phyloP scores from a whole-genome alignment of 2,797 vertebrate genomes.

The Rhabdophis nuchalis region DNA sequence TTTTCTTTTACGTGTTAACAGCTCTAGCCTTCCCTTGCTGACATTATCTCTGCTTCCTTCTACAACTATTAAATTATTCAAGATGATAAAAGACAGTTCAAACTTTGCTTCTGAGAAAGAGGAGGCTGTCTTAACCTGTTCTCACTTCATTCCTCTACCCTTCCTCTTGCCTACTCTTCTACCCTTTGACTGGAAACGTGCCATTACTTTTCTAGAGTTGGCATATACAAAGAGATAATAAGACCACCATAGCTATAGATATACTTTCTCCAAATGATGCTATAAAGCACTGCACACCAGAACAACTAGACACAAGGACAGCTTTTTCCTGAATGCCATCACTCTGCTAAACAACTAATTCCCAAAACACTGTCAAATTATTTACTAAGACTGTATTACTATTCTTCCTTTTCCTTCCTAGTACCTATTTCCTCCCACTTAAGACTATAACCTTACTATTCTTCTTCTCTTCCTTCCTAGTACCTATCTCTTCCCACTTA shows the following conservation, averaged over 20 bases:
- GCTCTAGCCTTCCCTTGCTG: background rate
- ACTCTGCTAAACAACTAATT: too few species aligned
- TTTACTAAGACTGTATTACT: too few species aligned
- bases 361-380: too few species aligned
- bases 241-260: background rate
- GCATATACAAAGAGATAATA: background rate
- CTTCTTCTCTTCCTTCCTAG: too few species aligned
- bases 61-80: background rate
- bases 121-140: background rate
- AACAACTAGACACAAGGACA: too few species aligned
- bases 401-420: too few species aligned
- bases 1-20: background rate
- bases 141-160: background rate
- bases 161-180: background rate
- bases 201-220: background rate
- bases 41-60: background rate
- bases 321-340: too few species aligned
- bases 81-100: background rate
- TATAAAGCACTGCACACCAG: too few species aligned
- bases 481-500: too few species aligned
- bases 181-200: background rate
- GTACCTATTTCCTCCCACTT: too few species aligned
- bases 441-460: too few species aligned
- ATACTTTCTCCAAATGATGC: background rate
- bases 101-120: background rate